phyloP scores from a whole-genome alignment of 2,797 vertebrate genomes.

The Dipus sagitta region DNA sequence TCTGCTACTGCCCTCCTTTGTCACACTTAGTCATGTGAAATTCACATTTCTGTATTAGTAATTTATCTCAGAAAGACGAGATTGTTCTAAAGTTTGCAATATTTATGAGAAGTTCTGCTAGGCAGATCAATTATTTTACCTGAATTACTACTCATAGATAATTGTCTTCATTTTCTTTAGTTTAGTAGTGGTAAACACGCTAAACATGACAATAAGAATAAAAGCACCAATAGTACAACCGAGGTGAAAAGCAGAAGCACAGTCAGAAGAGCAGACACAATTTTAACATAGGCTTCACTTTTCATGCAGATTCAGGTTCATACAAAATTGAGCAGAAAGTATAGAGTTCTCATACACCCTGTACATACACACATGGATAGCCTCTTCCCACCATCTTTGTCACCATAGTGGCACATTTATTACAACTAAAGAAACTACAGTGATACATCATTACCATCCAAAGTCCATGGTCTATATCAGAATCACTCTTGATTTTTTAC shows the following conservation, averaged over 20 bases:
- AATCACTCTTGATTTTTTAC: neutral
- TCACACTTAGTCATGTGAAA: constrained; percentile 31
- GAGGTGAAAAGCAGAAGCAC: constrained; percentile 27
- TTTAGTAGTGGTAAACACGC: constrained; percentile 4
- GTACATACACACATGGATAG: rapidly evolving
- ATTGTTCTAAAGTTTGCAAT: neutral
- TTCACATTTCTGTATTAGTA: neutral
- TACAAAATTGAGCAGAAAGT: neutral
- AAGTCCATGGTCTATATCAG: neutral
- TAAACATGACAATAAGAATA: constrained; percentile 34
- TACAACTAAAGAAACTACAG: neutral
- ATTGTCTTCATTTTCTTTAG: constrained; percentile 23
- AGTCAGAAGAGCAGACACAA: constrained; percentile 22
- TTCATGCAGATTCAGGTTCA: neutral
- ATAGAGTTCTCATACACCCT: neutral
- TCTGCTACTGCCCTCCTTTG: constrained; percentile 13
- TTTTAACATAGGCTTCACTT: neutral
- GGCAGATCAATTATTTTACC: constrained; percentile 28
- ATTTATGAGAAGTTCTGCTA: neutral
- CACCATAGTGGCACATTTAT: neutral
- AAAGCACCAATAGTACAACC: constrained; percentile 4
- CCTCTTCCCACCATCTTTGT: neutral
- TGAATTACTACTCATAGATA: neutral
- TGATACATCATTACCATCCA: neutral
- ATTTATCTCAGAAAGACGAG: constrained; percentile 13